Base-by-base conservation (phyloP, 2,888 invertebrate genomes). In the Hypercompe scribonia region DNA sequence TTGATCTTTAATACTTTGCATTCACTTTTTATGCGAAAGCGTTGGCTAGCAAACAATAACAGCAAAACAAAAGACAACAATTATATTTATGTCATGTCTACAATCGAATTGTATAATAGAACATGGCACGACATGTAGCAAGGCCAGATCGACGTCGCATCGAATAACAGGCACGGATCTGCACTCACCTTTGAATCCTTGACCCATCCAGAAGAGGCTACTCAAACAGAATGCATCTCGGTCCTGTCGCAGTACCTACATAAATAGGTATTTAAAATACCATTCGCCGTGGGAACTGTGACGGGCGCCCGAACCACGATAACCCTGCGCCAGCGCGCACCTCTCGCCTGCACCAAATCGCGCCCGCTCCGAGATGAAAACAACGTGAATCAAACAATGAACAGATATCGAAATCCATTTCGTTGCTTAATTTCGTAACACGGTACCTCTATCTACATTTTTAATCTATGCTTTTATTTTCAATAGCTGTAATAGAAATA, bases 141-240 rank as follows among this genome's bases (percentile, higher is more conserved):
- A 95, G 94, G 94, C 90, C 94, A 94, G 93, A 92, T 92, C 91
- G 88, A 28, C 78, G 86, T 88, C 89, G 89, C 87, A 83, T 84
- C 87, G 89, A 81, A 73, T 75, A 77, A 70, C 90, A 90, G 89
- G 91, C 89, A 89, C 90, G 91, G 93, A 94, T 93, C 91, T 92
- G 91, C 94, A 93, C 92, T 95, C 94, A 91, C 94, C 92, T 89
- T 85, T 84, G 88, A 87, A 95, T 94, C 95, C 95, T 95, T 95
- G 95, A 95, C 95, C 95, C 94, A 95, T 95, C 95, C 94, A 93
- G 95, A 93, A 94, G 94, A 94, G 94, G 93, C 94, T 94, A 94
- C 94, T 94, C 91, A 87, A 90, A 84, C 91, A 90, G 91, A 93
- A 93, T 93, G 93, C 91, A 91, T 88, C 90, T 86, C 89, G 87